Base-by-base conservation (phyloP, 2,113 vertebrate species). In the Arothron firmamentum region DNA sequence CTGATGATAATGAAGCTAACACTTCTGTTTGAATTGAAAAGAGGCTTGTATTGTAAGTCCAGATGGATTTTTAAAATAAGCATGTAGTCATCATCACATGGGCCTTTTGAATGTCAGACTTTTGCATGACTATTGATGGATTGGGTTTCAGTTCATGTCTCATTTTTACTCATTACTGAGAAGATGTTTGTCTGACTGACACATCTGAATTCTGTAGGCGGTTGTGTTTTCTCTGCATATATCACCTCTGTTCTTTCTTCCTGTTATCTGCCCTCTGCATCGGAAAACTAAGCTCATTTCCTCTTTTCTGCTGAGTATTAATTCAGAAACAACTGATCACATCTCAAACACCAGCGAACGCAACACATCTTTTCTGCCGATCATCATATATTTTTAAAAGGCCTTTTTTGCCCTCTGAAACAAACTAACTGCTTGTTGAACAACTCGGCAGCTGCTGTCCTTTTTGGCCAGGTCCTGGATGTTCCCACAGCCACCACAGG, bases 201-300 rank as follows among this genome's bases (percentile, higher is more conserved):
- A 1, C 16, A 38, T 77, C 72, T 78, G 64, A 67, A 74, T 45
- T 56, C 49, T 47, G 61, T 61, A 48, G 1, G 43, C n/a, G 3
- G 42, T 49, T 65, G 7, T 71, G 42, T 62, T 58, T 50, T 52
- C 52, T 57, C 0, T 55, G 45, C 67, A 62, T 72, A 18, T 72
- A 72, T 74, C 62, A 61, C 63, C 46, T 77, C 65, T 70, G 59
- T 75, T 77, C 76, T 64, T 50, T 66, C 61, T 66, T 48, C 21
- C 57, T 51, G 43, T 23, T 62, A 74, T 67, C 69, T 55, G 8
- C 58, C 25, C 1, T 51, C 62, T 23, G 61, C 49, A 67, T 78
- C 67, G 65, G 51, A 61, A 41, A 69, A 56, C 62, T 86, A 75
- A 84, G 81, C 86, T 81, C 21, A 79, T 85, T 85, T 82, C 73